Conservation (phyloP, 2,797 vertebrate species). For the Halcyon chelicuti region DNA sequence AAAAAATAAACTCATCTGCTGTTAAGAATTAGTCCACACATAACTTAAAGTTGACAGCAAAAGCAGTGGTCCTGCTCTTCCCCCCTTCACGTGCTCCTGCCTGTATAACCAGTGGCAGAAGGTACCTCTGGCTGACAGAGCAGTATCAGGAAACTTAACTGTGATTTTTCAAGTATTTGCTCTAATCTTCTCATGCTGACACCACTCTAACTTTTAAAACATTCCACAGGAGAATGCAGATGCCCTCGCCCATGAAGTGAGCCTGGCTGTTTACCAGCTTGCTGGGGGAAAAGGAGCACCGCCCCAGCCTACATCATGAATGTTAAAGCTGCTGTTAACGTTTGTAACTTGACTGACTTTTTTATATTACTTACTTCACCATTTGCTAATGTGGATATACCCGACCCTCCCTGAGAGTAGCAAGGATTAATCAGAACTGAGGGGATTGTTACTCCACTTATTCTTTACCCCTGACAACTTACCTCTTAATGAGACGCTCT, state of each 20-base stretch:
- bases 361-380: background rate
- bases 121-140: background rate
- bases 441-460: background rate
- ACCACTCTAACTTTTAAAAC: background rate
- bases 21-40: background rate
- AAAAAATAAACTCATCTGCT: background rate
- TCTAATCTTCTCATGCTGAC: background rate
- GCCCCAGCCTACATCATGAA: slow-evolving; percentile 79
- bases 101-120: background rate
- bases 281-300: slow-evolving; percentile 89
- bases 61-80: background rate
- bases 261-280: slow-evolving; percentile 86
- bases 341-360: background rate
- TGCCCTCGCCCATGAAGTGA: slow-evolving; percentile 89
- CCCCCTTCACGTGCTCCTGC: background rate
- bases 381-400: background rate
- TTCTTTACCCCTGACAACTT: background rate
- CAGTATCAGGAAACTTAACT: background rate
- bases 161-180: background rate
- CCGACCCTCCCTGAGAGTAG: background rate
- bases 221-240: slow-evolving; percentile 87
- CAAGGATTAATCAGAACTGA: background rate
- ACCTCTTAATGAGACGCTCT: background rate
- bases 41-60: background rate
- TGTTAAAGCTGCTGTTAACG: background rate